Base-by-base conservation (phyloP, 2,888 invertebrate genomes). In the Sarcophaga rosellei region DNA sequence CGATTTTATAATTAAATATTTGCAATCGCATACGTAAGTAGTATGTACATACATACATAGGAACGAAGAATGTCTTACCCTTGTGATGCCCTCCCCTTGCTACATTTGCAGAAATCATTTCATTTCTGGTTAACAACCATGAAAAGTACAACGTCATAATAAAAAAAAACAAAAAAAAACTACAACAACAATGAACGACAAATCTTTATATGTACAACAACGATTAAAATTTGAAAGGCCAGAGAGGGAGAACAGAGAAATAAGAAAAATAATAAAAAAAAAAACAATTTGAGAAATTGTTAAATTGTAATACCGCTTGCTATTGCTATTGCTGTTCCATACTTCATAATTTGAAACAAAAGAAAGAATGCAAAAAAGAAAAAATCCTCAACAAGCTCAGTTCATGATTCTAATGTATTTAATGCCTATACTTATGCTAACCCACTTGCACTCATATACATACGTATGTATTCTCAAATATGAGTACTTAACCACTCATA, bases 1-100 rank as follows among this genome's bases (percentile, higher is more conserved):
- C 80, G 80, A 81, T 81, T 74, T 74, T 62, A 68, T 68, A 81
- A 74, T 74, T 81, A 68, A 68, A 73, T 45, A 61, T 70, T 61
- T 79, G 35, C 57, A 63, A 17, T 59, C 57, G 65, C 47, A 57
- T 17, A 65, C 53, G 17, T 44, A 72, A 20, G 17, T 17, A 57
- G 17, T 44, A 72, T 20, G 17, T 17, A 57, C 6, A 17, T 17
- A 4, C n/a, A 17, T 44, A 20, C 6, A 6, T 35, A 35, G 6
- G 1, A 35, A 35, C 35, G 35, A 6, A 6, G 35, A 35, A 35
- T 35, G 6, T 35, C 35, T 35, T 35, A 35, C 35, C 6, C 35
- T 35, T 35, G 35, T 35, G 35, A 35, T 44, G 35, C 35, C 35
- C 8, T 35, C 35, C 8, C 10, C 8, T 35, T 35, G 35, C 35